A percentile compares a stretch with the other conserved stretches of the same genome.
phyloP scores from a whole-genome alignment of 1,140 invertebrate species.

The Aphis gossypii region DNA sequence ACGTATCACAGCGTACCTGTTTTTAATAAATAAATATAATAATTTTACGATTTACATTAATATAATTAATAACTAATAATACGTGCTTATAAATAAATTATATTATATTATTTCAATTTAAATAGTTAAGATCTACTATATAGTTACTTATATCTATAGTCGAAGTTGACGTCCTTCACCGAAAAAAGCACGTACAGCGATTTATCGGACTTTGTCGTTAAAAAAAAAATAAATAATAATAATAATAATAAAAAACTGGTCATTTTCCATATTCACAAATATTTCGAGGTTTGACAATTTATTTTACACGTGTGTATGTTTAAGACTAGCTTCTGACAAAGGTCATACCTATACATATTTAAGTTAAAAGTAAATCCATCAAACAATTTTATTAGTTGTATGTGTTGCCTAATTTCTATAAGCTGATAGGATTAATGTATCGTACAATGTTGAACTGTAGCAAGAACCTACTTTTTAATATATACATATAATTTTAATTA shows the following conservation, averaged over 20 bases:
- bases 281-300: conserved; percentile 33
- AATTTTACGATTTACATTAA: background rate
- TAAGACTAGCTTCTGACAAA: background rate
- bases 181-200: conserved; percentile 29
- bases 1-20: background rate
- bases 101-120: background rate
- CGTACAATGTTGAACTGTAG: background rate
- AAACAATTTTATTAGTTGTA: background rate
- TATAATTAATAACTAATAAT: background rate
- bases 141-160: background rate
- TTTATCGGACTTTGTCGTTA: conserved; percentile 1
- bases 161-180: conserved; percentile 32
- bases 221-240: background rate
- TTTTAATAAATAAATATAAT: background rate
- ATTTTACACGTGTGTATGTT: background rate
- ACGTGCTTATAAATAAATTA: background rate
- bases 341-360: background rate
- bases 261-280: background rate
- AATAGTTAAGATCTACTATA: background rate
- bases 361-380: background rate
- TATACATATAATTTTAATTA: background rate
- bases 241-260: background rate
- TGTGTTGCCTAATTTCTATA: too few species aligned
- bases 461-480: background rate
- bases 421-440: background rate